Evolutionary conservation across 2,797 vertebrate species (phyloP).

Genomic region (Lindbergichthys nudifrons): DNA sequence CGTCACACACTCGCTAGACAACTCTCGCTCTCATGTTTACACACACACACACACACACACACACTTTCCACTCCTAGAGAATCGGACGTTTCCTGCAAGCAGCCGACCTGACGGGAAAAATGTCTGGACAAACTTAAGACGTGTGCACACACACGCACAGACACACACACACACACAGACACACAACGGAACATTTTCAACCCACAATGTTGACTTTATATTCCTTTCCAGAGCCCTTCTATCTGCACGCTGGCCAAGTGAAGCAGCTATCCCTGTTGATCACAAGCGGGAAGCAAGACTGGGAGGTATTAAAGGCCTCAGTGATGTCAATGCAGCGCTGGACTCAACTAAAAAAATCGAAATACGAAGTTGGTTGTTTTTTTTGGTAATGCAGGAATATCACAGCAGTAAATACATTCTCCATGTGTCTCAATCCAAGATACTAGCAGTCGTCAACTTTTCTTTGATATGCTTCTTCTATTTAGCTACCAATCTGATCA

Average conservation of each 20-base stretch:
- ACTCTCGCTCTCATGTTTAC: constrained; percentile 20
- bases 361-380: constrained; percentile 16
- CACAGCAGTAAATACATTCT: constrained; percentile 25
- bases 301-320: constrained; percentile 34
- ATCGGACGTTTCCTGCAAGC: constrained; percentile 74
- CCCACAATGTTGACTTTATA: constrained; percentile 83
- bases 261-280: constrained; percentile 65
- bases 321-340: constrained; percentile 55
- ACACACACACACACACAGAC: constrained; percentile 24
- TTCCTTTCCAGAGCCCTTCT: constrained; percentile 71
- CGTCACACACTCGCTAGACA: constrained; percentile 31
- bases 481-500: constrained; percentile 2
- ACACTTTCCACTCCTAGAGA: constrained; percentile 73
- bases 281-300: constrained; percentile 53
- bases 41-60: constrained; percentile 36
- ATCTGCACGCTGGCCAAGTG: constrained; percentile 61
- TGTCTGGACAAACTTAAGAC: constrained; percentile 79
- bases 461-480: constrained; percentile 11
- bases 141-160: neutral
- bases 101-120: constrained; percentile 62
- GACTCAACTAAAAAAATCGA: constrained; percentile 41
- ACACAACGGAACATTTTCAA: constrained; percentile 77
- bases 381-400: constrained; percentile 15
- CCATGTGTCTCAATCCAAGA: constrained; percentile 23
- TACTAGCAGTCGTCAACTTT: neutral